phyloP scores from a whole-genome alignment of 2,797 vertebrate species.

The Sebastes iracundus region DNA sequence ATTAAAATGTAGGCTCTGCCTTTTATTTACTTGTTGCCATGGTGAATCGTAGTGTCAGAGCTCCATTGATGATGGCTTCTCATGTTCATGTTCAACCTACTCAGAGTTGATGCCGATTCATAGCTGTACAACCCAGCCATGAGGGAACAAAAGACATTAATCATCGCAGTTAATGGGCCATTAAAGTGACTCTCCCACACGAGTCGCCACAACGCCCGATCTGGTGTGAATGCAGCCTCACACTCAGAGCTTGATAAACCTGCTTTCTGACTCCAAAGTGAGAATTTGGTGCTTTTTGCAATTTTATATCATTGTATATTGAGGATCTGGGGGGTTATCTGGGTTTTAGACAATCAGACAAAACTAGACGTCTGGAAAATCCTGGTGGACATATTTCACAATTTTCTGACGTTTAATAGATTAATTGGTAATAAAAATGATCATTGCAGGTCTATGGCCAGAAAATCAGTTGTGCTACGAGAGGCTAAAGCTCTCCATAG shows the following conservation, averaged over 20 bases:
- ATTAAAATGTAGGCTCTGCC: too few relatives aligned
- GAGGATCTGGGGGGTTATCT: neutral
- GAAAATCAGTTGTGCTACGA: neutral
- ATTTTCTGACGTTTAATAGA: neutral
- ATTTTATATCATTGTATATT: neutral
- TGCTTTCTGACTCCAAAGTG: neutral
- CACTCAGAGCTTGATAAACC: neutral
- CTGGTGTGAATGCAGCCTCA: neutral
- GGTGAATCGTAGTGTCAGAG: neutral
- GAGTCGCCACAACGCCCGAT: neutral
- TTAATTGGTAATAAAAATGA: neutral
- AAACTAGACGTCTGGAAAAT: neutral
- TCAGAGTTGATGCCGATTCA: too few relatives aligned
- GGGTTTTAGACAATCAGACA: neutral
- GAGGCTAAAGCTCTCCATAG: neutral
- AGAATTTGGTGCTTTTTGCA: neutral
- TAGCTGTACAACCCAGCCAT: neutral
- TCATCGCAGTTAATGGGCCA: fast-evolving
- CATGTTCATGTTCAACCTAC: neutral
- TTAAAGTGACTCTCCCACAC: neutral
- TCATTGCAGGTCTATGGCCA: neutral
- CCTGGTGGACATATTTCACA: neutral
- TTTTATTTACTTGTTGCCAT: too few relatives aligned
- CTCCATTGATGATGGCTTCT: neutral
- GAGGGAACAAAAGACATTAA: neutral